Percentiles rank a stretch among this genome's conserved stretches.
Conservation (phyloP, 2,797 vertebrate species). For the Ptychobarbus kaznakovi region DNA sequence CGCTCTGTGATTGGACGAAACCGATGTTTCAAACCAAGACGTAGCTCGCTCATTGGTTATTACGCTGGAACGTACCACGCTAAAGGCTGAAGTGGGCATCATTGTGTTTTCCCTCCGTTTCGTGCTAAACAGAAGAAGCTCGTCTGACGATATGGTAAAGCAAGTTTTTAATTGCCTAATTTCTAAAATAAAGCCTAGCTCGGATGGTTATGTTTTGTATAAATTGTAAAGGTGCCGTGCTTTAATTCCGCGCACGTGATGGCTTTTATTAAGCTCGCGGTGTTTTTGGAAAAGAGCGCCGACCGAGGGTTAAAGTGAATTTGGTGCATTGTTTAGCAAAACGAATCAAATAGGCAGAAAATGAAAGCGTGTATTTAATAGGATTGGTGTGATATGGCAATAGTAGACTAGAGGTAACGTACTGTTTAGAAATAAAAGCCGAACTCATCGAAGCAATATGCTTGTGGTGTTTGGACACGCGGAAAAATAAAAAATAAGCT, state of each 20-base stretch:
- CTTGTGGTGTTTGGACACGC: background rate
- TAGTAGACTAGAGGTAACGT: background rate
- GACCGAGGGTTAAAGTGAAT: slow-evolving; percentile 23
- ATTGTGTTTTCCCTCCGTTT: slow-evolving; percentile 65
- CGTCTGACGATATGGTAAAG: slow-evolving; percentile 54
- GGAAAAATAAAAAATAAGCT: background rate
- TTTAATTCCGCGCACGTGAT: background rate
- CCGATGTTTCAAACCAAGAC: slow-evolving; percentile 58
- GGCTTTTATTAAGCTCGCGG: slow-evolving; percentile 3
- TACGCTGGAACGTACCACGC: slow-evolving; percentile 8
- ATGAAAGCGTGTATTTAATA: background rate
- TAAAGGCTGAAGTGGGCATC: slow-evolving; percentile 47
- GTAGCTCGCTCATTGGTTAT: slow-evolving; percentile 51
- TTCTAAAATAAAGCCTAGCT: background rate
- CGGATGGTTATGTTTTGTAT: background rate
- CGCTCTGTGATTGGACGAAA: slow-evolving; percentile 53
- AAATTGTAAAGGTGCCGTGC: background rate
- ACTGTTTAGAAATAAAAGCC: background rate
- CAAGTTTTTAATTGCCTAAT: background rate
- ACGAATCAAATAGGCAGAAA: background rate
- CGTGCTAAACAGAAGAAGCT: slow-evolving; percentile 47
- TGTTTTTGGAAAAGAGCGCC: slow-evolving; percentile 51
- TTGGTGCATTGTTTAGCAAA: background rate
- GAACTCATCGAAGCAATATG: background rate
- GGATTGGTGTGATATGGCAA: background rate